Conservation (phyloP, 2,888 invertebrate genomes). For the Papilio demoleus region DNA sequence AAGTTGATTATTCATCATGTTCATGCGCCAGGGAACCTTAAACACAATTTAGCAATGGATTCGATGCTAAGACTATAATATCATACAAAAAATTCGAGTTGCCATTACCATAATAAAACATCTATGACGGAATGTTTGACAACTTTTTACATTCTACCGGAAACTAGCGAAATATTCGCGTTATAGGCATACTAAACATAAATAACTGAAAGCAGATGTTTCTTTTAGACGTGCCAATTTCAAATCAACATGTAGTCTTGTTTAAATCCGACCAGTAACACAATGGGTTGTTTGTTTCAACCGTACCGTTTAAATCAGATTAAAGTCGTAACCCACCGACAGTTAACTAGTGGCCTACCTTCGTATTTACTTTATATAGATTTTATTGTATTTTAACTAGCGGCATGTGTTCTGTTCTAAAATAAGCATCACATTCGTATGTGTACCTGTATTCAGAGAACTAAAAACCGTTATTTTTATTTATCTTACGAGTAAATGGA, state of each 20-base stretch:
- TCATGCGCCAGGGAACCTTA: no score
- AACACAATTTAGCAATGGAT: no score
- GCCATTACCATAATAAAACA: no score
- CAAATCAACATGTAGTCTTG: not conserved
- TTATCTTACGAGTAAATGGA: not conserved
- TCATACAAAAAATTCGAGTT: no score
- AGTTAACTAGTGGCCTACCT: constrained; percentile 29
- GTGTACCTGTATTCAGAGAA: not conserved
- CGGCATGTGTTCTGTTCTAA: constrained; percentile 17
- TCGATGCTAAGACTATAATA: no score
- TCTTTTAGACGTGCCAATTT: not conserved
- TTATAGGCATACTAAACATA: no score
- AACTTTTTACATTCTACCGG: no score
- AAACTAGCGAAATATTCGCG: no score
- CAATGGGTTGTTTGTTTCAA: constrained; percentile 27
- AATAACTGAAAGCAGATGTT: not conserved
- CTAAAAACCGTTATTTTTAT: not conserved
- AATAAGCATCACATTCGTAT: not conserved
- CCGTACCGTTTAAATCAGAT: constrained; percentile 28
- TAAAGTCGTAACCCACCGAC: constrained; percentile 25
- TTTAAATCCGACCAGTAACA: constrained; percentile 9
- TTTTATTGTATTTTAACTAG: constrained; percentile 24
- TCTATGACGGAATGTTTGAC: no score
- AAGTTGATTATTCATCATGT: no score
- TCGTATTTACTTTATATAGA: constrained; percentile 31